phyloP scores from a whole-genome alignment of 1,140 invertebrate species.

The Caerostris extrusa region DNA sequence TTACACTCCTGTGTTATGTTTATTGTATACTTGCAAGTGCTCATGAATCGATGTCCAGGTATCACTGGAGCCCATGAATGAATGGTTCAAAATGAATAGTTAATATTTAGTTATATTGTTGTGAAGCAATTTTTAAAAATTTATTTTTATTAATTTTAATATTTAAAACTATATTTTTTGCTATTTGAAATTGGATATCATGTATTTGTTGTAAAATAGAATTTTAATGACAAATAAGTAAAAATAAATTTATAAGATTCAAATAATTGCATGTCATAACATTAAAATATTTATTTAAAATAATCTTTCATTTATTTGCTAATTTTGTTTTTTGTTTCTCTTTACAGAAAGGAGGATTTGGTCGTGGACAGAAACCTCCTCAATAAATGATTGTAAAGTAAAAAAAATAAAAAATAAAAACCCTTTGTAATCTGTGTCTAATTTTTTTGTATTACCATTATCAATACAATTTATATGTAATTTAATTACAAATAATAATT shows the following conservation, averaged over 20 bases:
- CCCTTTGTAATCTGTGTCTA: too few species aligned
- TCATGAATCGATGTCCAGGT: too few species aligned
- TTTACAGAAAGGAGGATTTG: slow-evolving; percentile 74
- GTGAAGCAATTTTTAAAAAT: too few species aligned
- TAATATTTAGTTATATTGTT: too few species aligned
- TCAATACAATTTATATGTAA: too few species aligned
- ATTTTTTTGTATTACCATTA: too few species aligned
- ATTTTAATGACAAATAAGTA: too few species aligned
- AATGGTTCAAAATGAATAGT: too few species aligned
- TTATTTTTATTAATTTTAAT: not conserved
- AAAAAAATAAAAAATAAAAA: slow-evolving; percentile 50
- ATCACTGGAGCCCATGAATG: too few species aligned
- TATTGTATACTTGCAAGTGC: too few species aligned
- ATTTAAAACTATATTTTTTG: not conserved
- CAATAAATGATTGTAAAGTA: slow-evolving; percentile 49
- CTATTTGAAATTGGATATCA: not conserved
- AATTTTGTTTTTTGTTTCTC: not conserved
- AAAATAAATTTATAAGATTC: not conserved
- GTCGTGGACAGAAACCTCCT: slow-evolving; percentile 63
- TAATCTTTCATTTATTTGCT: not conserved
- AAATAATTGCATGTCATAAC: not conserved
- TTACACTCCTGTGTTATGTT: too few species aligned
- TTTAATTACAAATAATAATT: too few species aligned
- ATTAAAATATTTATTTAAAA: not conserved
- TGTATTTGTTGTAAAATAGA: not conserved